phyloP scores from a whole-genome alignment of 2,888 invertebrate species.

The Sussaba pulchella region DNA sequence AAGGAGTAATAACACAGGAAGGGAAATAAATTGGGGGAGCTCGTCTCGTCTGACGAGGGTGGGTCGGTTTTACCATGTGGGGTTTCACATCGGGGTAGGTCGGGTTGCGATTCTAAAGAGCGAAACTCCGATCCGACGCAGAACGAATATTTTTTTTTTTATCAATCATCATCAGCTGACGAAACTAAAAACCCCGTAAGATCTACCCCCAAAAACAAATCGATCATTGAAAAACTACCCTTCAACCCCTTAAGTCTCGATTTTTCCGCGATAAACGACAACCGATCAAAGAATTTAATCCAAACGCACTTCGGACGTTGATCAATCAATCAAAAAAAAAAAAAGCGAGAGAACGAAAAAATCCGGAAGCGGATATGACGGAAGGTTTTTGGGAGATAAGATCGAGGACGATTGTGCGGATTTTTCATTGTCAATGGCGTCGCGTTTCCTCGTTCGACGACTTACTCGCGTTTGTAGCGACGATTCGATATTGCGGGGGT shows the following conservation, averaged over 20 bases:
- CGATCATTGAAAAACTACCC: too few relatives aligned
- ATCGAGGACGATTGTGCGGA: slow-evolving; percentile 20
- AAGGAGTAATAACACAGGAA: background rate
- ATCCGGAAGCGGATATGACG: background rate
- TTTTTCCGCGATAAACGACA: too few relatives aligned
- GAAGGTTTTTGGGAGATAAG: background rate
- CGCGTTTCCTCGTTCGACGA: slow-evolving; percentile 62
- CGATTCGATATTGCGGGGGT: slow-evolving; percentile 80
- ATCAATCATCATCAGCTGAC: slow-evolving; percentile 20
- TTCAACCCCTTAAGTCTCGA: too few relatives aligned
- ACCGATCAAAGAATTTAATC: too few relatives aligned
- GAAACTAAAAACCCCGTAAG: background rate
- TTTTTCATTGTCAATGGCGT: slow-evolving; percentile 4
- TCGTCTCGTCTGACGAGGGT: slow-evolving; percentile 36
- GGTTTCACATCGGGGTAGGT: slow-evolving; percentile 50
- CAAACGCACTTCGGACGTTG: too few relatives aligned
- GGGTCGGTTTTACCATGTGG: slow-evolving; percentile 18
- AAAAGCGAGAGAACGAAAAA: too few relatives aligned
- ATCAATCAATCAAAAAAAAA: too few relatives aligned
- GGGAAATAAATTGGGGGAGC: slow-evolving; percentile 25
- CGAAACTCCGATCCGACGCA: slow-evolving; percentile 17
- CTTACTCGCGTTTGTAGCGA: slow-evolving; percentile 80
- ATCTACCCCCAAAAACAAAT: too few relatives aligned
- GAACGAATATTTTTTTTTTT: background rate
- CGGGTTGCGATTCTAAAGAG: slow-evolving; percentile 37